Evolutionary conservation across 2,888 invertebrate genomes (phyloP), one percentile per base, ranked within the genome.

Genomic region (Erebia palarica): DNA sequence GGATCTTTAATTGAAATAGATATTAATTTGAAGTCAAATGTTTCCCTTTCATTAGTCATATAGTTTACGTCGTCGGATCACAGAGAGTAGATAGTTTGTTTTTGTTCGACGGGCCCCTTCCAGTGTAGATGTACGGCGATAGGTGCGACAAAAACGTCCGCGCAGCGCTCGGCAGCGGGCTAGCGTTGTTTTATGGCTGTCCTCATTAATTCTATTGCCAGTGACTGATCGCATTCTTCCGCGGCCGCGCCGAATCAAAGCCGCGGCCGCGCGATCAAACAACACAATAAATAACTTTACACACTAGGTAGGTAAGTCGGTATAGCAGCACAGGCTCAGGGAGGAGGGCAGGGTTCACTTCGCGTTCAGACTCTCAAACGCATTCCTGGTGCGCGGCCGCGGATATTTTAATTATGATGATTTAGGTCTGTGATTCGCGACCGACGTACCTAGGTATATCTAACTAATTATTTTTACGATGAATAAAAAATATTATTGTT

Each of bases 381-480:
- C 81, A 90, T 89, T 86, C 87, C 85, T 60, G 75, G 78, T 77
- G 60, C 78, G 79, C 76, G 75, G 73, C 72, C 80, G 78, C 81
- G 81, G 80, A 86, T 86, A 83, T 87, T 89, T 86, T 89, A 88
- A 89, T 90, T 88, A 86, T 85, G 86, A 87, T 87, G 86, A 89
- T 89, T 86, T 44, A 88, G 81, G 78, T 81, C 84, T 75, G 51
- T 59, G 18, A 36, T 36, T 36, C 7, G 36, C 36, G 36, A 5
- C 7, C 36, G 36, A 5, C 36, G 36, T 36, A 5, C 7, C 36
- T 5, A 5, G 7, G 36, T 36, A 0, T 36, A 36, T 27, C 3
- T 27, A 27, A 27, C 0, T 36, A 36, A 36, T 36, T 36, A 5
- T 36, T 36, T 36, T 5, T 36, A 36, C 36, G 36, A 36, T 36